A percentile compares a stretch with the other conserved stretches of the same genome.
Conservation (phyloP, 2,797 vertebrate species). For the Microchirus variegatus region DNA sequence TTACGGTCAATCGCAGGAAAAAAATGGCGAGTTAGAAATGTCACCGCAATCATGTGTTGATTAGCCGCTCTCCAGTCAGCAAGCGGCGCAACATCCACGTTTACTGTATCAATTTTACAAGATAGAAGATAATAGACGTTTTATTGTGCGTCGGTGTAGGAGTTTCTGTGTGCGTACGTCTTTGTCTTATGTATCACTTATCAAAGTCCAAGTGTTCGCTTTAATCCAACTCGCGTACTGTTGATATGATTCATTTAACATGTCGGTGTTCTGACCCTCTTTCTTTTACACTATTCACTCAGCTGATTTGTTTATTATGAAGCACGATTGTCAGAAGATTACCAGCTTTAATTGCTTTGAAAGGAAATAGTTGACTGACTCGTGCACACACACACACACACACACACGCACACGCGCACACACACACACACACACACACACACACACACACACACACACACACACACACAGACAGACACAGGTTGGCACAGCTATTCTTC, state of each 20-base stretch:
- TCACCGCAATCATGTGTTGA: constrained; percentile 65
- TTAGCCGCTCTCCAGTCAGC: constrained; percentile 46
- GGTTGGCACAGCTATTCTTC: no score
- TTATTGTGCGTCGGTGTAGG: not conserved
- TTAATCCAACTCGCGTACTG: no score
- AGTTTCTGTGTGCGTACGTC: constrained; percentile 12
- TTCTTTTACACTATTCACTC: constrained; percentile 1
- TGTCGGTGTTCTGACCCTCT: not conserved
- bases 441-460: no score
- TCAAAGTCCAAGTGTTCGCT: constrained; percentile 26
- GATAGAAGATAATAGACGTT: not conserved
- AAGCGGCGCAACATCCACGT: constrained; percentile 7
- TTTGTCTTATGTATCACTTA: constrained; percentile 25
- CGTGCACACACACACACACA: no score
- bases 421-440: no score
- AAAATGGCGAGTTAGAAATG: constrained; percentile 62
- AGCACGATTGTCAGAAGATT: constrained; percentile 1
- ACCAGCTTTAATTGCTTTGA: constrained; percentile 39
- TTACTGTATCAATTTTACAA: not conserved
- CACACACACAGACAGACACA: no score
- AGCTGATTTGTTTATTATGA: constrained; percentile 15
- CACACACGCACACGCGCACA: no score
- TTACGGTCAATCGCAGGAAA: constrained; percentile 56
- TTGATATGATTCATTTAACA: no score
- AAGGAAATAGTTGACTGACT: constrained; percentile 27